A percentile compares a stretch with the other conserved stretches of the same genome.
Evolutionary conservation across 2,113 vertebrate genomes (phyloP).

Genomic region (Mohoua ochrocephala): DNA sequence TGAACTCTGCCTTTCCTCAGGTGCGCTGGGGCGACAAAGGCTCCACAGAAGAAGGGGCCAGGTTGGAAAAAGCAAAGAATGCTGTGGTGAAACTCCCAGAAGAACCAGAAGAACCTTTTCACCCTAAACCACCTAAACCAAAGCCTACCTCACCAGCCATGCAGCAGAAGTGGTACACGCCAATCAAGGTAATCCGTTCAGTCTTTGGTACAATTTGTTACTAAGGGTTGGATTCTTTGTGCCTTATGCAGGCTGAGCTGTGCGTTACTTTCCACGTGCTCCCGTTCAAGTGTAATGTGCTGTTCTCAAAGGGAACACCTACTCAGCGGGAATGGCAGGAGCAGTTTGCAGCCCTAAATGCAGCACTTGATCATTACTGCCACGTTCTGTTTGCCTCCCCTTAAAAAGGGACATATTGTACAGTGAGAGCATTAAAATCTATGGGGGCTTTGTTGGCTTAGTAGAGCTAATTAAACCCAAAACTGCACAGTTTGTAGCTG

Average conservation of each 20-base stretch:
- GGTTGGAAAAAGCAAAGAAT: conserved; percentile 94
- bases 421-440: neutral
- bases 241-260: neutral
- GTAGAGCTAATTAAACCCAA: neutral
- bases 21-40: conserved; percentile 98
- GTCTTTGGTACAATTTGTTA: neutral
- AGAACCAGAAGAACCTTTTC: conserved; percentile 76
- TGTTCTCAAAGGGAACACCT: neutral
- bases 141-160: conserved; percentile 58
- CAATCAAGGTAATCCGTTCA: conserved; percentile 84
- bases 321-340: neutral
- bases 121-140: conserved; percentile 66
- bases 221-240: neutral
- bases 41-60: conserved; percentile 94
- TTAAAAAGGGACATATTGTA: neutral
- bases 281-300: neutral
- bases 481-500: neutral
- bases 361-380: neutral
- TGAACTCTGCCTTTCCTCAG: conserved; percentile 61
- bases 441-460: neutral
- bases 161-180: conserved; percentile 93
- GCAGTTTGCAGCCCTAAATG: neutral
- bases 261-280: neutral
- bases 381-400: neutral
- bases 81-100: conserved; percentile 87